Evolutionary conservation across 2,113 vertebrate genomes (phyloP).

Genomic region (Oenanthe melanoleuca): DNA sequence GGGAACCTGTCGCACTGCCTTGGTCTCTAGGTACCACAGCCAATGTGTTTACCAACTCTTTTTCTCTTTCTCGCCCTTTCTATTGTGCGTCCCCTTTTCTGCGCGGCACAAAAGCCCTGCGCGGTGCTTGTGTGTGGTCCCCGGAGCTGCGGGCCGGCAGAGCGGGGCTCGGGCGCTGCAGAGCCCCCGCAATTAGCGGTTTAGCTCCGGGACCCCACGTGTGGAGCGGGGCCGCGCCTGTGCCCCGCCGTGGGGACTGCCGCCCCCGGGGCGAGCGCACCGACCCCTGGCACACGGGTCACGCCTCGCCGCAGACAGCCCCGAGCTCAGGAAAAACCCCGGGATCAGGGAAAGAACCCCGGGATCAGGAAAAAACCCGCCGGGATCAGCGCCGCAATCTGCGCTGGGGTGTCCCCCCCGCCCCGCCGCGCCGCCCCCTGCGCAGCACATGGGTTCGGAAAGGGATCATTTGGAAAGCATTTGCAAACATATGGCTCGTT

Average conservation of each 20-base stretch:
- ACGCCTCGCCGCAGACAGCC: constrained; percentile 33
- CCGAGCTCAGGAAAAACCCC: constrained; percentile 57
- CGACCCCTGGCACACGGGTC: constrained; percentile 70
- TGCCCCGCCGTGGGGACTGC: constrained; percentile 18
- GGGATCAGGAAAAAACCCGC: constrained; percentile 55
- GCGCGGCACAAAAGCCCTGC: constrained; percentile 59
- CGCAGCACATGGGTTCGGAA: constrained; percentile 53
- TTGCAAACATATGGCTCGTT: constrained; percentile 85
- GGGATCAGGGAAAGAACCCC: not conserved
- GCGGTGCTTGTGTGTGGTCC: constrained; percentile 80
- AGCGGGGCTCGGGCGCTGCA: constrained; percentile 39
- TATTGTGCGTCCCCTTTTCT: constrained; percentile 57
- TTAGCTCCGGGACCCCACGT: constrained; percentile 73
- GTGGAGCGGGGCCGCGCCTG: constrained; percentile 60
- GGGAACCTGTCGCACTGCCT: constrained; percentile 67
- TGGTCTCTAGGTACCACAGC: constrained; percentile 62
- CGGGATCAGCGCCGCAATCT: constrained; percentile 51
- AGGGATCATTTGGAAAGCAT: constrained; percentile 81
- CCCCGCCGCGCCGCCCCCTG: not conserved
- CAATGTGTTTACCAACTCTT: constrained; percentile 72
- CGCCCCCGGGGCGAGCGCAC: constrained; percentile 48
- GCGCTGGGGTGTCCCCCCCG: not conserved
- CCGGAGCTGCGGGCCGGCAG: constrained; percentile 65
- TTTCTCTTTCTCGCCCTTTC: constrained; percentile 64
- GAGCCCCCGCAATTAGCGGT: constrained; percentile 72